Conservation (phyloP, 2,888 invertebrate species). For the Zaprionus bogoriensis region DNA sequence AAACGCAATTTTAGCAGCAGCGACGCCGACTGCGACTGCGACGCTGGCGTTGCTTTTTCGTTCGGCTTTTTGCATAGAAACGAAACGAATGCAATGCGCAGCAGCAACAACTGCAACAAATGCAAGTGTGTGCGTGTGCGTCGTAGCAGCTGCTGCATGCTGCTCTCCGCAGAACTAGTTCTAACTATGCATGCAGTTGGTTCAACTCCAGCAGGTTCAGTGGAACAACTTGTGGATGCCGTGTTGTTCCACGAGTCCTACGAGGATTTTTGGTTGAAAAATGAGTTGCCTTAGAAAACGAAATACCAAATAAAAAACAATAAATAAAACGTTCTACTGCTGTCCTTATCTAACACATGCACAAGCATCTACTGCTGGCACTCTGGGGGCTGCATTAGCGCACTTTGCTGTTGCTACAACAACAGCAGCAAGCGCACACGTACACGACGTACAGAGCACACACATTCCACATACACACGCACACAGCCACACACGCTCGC, state of each 20-base stretch:
- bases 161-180: constrained; percentile 43
- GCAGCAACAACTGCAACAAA: constrained; percentile 14
- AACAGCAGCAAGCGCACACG: constrained; percentile 25
- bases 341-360: constrained; percentile 30
- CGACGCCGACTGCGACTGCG: constrained; percentile 16
- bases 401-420: constrained; percentile 34
- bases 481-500: background rate
- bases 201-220: constrained; percentile 5
- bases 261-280: background rate
- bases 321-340: constrained; percentile 4
- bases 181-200: too few relatives aligned
- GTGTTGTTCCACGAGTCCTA: background rate
- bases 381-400: constrained; percentile 26
- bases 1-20: constrained; percentile 50
- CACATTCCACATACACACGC: background rate
- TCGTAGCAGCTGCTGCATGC: constrained; percentile 34
- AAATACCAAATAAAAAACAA: background rate
- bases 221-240: constrained; percentile 11
- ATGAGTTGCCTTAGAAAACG: background rate
- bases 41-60: constrained; percentile 3
- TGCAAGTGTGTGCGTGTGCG: background rate
- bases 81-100: constrained; percentile 49
- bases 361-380: constrained; percentile 3
- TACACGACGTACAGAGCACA: background rate
- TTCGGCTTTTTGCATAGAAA: constrained; percentile 63